Conservation (phyloP, 2,797 vertebrate species). For the Darevskia nairensis region DNA sequence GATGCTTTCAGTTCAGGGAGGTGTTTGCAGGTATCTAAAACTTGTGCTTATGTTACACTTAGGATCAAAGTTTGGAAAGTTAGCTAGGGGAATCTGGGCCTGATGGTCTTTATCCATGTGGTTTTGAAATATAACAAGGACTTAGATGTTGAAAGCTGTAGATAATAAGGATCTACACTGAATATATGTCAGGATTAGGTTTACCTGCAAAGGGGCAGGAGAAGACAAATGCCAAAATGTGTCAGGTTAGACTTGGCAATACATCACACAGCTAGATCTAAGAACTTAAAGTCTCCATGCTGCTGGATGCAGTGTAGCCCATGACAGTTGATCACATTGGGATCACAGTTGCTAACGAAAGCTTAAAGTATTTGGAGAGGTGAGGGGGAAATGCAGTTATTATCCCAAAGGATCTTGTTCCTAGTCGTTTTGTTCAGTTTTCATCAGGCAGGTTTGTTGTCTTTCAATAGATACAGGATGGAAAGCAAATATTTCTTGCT, state of each 20-base stretch:
- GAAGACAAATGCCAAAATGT: background rate
- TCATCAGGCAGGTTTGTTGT: background rate
- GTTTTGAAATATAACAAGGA: background rate
- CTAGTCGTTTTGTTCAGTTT: background rate
- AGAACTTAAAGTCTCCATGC: background rate
- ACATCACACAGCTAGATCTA: background rate
- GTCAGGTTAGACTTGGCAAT: background rate
- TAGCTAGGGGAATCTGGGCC: background rate
- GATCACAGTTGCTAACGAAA: background rate
- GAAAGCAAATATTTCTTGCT: background rate
- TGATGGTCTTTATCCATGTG: background rate
- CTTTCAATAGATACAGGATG: background rate
- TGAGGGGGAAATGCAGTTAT: background rate
- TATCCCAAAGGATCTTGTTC: background rate
- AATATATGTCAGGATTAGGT: background rate
- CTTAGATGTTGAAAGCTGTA: background rate
- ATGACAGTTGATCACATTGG: background rate
- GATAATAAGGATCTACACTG: background rate
- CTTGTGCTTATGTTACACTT: background rate
- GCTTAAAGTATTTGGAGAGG: background rate
- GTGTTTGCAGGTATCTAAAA: background rate
- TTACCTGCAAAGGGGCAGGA: background rate
- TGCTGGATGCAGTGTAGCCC: background rate
- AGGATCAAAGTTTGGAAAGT: background rate
- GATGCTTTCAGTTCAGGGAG: background rate